Conservation (phyloP, 1,140 invertebrate species). For the Heliconius hermathena region DNA sequence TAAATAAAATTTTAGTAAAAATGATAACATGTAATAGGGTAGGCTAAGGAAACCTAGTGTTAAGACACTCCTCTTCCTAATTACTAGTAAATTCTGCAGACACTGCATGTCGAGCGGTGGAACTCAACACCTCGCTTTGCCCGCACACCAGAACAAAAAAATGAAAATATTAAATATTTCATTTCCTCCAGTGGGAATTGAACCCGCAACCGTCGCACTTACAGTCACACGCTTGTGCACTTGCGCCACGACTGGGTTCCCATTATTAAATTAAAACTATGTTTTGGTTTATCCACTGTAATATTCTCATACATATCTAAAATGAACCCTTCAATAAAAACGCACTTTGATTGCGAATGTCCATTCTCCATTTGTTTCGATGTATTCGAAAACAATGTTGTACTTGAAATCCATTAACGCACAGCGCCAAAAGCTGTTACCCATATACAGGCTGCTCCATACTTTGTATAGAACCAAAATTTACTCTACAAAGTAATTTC, state of each 20-base stretch:
- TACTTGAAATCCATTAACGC: slow-evolving; percentile 70
- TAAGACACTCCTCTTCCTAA: too few relatives aligned
- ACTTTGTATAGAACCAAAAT: background rate
- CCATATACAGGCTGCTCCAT: slow-evolving; percentile 24
- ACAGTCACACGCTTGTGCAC: too few relatives aligned
- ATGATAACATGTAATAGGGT: too few relatives aligned
- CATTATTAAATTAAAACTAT: too few relatives aligned
- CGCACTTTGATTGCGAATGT: slow-evolving; percentile 51
- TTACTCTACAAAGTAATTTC: background rate
- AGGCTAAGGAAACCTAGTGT: too few relatives aligned
- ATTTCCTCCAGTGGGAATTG: too few relatives aligned
- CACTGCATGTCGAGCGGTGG: too few relatives aligned
- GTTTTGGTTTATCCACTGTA: background rate
- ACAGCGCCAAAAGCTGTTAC: slow-evolving; percentile 54
- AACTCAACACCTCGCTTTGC: too few relatives aligned
- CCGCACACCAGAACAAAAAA: rapidly evolving
- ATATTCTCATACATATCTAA: background rate
- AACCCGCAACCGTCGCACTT: too few relatives aligned
- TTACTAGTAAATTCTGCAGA: too few relatives aligned
- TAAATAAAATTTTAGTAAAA: too few relatives aligned
- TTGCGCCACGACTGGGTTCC: rapidly evolving
- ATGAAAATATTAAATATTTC: too few relatives aligned
- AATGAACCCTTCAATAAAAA: slow-evolving; percentile 48
- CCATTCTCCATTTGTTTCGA: slow-evolving; percentile 64
- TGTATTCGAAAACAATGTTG: slow-evolving; percentile 70